These are phyloP conservation scores for Protophormia terraenovae DNA, from an alignment of 2,888 invertebrate species.

Conservation along the genomic window DNA sequence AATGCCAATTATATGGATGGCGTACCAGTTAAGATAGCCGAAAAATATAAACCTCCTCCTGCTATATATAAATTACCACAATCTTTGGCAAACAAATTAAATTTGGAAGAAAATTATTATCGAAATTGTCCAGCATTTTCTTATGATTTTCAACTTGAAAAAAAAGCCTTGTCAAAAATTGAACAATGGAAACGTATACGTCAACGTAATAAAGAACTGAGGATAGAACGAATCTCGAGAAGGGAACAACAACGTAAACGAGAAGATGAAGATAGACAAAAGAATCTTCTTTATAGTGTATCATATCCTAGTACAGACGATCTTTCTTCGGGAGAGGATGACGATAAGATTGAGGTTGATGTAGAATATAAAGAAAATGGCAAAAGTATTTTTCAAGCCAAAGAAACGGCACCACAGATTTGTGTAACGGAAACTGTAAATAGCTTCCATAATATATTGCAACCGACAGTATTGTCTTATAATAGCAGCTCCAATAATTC, in stretches of 20 bases:
- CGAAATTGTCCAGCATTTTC: conserved; percentile 82
- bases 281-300: conserved; percentile 84
- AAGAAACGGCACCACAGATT: conserved; percentile 37
- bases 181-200: conserved; percentile 87
- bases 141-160: conserved; percentile 89
- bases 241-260: conserved; percentile 84
- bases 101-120: conserved; percentile 82
- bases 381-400: background rate
- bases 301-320: conserved; percentile 85
- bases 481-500: conserved; percentile 31
- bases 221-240: conserved; percentile 84
- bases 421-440: conserved; percentile 43
- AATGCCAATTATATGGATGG: conserved; percentile 85
- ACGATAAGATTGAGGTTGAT: conserved; percentile 71
- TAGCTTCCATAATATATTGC: conserved; percentile 80
- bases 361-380: conserved; percentile 64
- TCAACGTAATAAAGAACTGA: conserved; percentile 84
- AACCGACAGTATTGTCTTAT: conserved; percentile 77
- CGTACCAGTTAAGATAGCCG: conserved; percentile 93
- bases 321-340: conserved; percentile 82
- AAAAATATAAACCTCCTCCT: conserved; percentile 91
- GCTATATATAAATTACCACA: conserved; percentile 84
- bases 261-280: conserved; percentile 83
- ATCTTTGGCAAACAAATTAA: conserved; percentile 83
- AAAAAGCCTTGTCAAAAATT: conserved; percentile 87